phyloP scores from a whole-genome alignment of 2,113 vertebrate species.

The Odocoileus hemionus region DNA sequence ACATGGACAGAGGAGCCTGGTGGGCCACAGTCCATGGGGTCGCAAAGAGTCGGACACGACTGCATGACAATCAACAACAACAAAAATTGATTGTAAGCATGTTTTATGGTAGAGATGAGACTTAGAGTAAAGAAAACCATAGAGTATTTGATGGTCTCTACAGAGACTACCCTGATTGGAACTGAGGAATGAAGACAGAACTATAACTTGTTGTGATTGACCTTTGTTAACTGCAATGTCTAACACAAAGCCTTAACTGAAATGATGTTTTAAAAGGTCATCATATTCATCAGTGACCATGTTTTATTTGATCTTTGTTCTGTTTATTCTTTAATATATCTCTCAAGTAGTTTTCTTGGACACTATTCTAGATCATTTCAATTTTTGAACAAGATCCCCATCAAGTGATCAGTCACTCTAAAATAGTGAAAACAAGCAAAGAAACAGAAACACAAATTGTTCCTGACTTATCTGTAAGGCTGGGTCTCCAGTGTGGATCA shows the following conservation, averaged over 20 bases:
- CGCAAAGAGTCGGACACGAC: fast-evolving
- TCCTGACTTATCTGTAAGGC: neutral
- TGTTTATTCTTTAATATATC: neutral
- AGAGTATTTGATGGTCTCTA: neutral
- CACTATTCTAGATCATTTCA: neutral
- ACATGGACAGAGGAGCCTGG: neutral
- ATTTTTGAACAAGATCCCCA: neutral
- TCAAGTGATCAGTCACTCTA: neutral
- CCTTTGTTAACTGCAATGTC: neutral
- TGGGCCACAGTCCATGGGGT: neutral
- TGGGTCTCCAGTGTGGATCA: neutral
- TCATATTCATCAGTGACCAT: neutral
- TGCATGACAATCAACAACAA: neutral
- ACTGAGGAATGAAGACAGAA: neutral
- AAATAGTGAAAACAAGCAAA: neutral
- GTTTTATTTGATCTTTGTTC: neutral
- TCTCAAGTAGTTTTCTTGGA: neutral
- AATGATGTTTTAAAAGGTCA: neutral
- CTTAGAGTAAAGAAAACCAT: neutral
- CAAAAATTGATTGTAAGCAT: neutral
- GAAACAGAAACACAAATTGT: neutral
- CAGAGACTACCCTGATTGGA: neutral
- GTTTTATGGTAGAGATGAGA: neutral
- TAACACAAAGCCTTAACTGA: neutral
- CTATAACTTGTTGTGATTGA: neutral